Percentiles rank a stretch among this genome's conserved stretches.
Conservation (phyloP, 2,888 invertebrate genomes). For the Microctonus aethiopoides region DNA sequence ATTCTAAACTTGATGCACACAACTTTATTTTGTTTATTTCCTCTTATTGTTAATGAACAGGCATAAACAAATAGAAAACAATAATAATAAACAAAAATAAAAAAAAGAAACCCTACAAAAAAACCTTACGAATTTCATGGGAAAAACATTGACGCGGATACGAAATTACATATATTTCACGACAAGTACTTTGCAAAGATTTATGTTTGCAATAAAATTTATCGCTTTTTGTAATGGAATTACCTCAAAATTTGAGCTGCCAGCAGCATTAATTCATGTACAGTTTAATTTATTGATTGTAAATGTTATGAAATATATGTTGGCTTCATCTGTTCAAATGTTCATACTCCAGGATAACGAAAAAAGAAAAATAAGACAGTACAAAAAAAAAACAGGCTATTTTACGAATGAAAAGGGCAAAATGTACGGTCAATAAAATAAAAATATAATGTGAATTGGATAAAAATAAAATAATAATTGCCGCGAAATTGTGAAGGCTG, state of each 20-base stretch:
- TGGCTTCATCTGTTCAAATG: slow-evolving; percentile 2
- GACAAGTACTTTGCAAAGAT: neutral
- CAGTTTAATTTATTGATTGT: neutral
- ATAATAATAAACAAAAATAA: neutral
- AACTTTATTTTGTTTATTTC: slow-evolving; percentile 30
- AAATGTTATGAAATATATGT: neutral
- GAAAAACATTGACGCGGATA: neutral
- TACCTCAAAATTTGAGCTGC: slow-evolving; percentile 30
- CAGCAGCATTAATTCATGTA: slow-evolving; percentile 38
- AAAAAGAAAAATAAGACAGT: slow-evolving; percentile 52
- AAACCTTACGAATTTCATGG: neutral
- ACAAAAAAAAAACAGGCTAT: slow-evolving; percentile 56
- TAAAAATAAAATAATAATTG: slow-evolving; percentile 34
- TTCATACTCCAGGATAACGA: slow-evolving; percentile 28
- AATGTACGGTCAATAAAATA: slow-evolving; percentile 37
- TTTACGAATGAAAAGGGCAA: slow-evolving; percentile 51
- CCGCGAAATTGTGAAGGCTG: slow-evolving; percentile 15
- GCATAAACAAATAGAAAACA: neutral
- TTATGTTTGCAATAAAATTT: slow-evolving; percentile 1
- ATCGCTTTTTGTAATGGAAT: neutral
- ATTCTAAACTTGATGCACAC: slow-evolving; percentile 6
- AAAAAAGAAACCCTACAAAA: neutral
- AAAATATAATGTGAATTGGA: slow-evolving; percentile 29
- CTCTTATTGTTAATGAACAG: neutral
- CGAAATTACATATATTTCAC: neutral